Conservation (phyloP, 2,888 invertebrate genomes). For the Oscheius sp. region DNA sequence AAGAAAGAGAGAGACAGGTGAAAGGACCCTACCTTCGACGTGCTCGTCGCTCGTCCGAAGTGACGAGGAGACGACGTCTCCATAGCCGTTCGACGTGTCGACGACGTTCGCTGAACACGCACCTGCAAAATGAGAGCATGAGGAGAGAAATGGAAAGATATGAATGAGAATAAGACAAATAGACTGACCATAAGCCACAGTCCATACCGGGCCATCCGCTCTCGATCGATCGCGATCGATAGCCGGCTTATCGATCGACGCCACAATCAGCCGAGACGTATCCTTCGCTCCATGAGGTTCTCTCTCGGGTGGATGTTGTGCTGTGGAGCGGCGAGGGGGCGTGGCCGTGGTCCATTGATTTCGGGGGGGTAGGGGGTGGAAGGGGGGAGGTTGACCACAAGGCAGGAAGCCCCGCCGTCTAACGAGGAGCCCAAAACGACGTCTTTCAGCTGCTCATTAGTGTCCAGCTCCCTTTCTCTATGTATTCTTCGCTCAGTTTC, state of each 20-base stretch:
- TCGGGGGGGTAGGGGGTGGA: constrained; percentile 15
- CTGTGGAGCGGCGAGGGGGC: constrained; percentile 31
- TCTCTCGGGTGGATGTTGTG: constrained; percentile 15
- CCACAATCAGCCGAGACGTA: constrained; percentile 31
- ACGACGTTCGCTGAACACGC: constrained; percentile 65
- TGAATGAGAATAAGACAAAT: not conserved
- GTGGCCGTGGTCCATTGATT: constrained; percentile 20
- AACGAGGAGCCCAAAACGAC: constrained; percentile 33
- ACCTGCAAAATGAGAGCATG: not conserved
- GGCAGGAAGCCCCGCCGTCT: not conserved
- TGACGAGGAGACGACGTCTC: constrained; percentile 62
- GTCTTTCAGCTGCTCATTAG: constrained; percentile 32
- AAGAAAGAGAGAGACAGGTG: not conserved
- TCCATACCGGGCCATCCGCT: constrained; percentile 62
- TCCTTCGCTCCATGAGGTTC: constrained; percentile 36
- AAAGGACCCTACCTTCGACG: constrained; percentile 50
- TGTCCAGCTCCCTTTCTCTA: not conserved
- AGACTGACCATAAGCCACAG: constrained; percentile 69
- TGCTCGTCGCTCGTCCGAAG: constrained; percentile 70
- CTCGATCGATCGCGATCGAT: constrained; percentile 3
- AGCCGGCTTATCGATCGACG: constrained; percentile 10
- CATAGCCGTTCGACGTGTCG: constrained; percentile 67
- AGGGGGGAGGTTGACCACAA: constrained; percentile 1
- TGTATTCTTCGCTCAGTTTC: not conserved
- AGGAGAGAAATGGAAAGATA: constrained; percentile 37